These are phyloP conservation scores for Synanthedon andrenaeformis DNA, from an alignment of 2,888 invertebrate species.

Conservation along the genomic window DNA sequence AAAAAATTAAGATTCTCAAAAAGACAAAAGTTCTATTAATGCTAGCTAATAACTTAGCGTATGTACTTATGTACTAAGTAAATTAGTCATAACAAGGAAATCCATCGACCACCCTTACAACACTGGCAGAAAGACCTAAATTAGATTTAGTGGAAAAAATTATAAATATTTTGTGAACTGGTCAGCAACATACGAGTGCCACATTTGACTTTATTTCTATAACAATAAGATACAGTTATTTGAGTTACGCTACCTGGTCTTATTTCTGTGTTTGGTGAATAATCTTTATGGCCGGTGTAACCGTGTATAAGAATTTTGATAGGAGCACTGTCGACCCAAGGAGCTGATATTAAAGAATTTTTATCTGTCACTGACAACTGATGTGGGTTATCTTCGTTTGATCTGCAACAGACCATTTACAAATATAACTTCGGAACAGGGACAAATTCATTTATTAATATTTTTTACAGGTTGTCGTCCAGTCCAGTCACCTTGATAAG, in stretches of 20 bases:
- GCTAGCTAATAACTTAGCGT: no score
- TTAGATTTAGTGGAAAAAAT: no score
- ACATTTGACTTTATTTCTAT: no score
- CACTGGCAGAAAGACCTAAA: no score
- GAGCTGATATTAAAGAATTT: constrained; percentile 42
- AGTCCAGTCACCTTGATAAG: no score
- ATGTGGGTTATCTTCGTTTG: constrained; percentile 48
- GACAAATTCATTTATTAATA: not conserved
- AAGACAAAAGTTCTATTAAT: not conserved
- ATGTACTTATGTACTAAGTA: no score
- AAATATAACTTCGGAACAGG: constrained; percentile 1
- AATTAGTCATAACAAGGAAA: no score
- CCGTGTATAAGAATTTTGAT: constrained; percentile 74
- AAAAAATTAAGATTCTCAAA: not conserved
- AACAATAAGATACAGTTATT: no score
- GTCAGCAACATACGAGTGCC: no score
- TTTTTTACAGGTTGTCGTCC: not conserved
- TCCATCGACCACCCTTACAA: no score
- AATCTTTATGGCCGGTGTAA: constrained; percentile 72
- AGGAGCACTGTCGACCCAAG: constrained; percentile 53
- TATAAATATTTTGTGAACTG: no score
- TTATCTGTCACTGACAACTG: constrained; percentile 42
- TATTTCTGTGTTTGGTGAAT: constrained; percentile 70
- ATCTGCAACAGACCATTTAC: constrained; percentile 21
- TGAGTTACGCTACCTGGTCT: constrained; percentile 58